Conservation (phyloP, 2,888 invertebrate species). For the Pilophorus perplexus region DNA sequence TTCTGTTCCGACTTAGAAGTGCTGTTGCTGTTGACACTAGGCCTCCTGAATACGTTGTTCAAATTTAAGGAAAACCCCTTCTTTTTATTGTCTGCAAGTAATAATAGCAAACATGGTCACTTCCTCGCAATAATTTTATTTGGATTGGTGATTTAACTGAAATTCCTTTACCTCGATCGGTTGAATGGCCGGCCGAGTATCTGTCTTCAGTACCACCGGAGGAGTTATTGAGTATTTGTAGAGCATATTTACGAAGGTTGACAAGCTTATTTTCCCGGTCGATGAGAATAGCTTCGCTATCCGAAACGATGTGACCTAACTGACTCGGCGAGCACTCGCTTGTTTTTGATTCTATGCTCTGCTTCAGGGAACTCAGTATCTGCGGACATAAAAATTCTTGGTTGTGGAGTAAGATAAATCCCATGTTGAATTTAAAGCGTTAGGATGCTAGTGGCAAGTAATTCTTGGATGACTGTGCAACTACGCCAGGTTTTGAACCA, state of each 20-base stretch:
- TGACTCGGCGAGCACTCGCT: slow-evolving; percentile 53
- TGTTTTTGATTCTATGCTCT: slow-evolving; percentile 79
- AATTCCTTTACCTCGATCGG: slow-evolving; percentile 36
- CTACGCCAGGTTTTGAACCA: no score
- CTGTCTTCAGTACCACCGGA: slow-evolving; percentile 23
- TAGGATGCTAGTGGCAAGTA: no score
- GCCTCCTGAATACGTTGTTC: slow-evolving; percentile 70
- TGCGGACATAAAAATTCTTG: slow-evolving; percentile 51
- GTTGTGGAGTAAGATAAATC: background rate
- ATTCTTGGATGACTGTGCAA: no score
- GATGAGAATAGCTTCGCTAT: slow-evolving; percentile 77
- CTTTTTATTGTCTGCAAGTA: slow-evolving; percentile 61
- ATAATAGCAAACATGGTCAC: background rate
- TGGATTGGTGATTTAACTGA: no score
- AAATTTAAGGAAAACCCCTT: slow-evolving; percentile 73
- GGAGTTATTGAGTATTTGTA: slow-evolving; percentile 53
- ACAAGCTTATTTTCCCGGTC: slow-evolving; percentile 74
- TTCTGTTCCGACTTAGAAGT: slow-evolving; percentile 32
- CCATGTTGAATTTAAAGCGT: no score
- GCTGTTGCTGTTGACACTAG: slow-evolving; percentile 50
- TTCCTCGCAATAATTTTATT: no score
- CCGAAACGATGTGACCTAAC: slow-evolving; percentile 61
- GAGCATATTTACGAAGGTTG: slow-evolving; percentile 64
- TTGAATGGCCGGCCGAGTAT: background rate
- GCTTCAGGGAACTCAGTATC: slow-evolving; percentile 76